Evolutionary conservation across 2,797 vertebrate species (phyloP).

Genomic region (Xenops minutus): DNA sequence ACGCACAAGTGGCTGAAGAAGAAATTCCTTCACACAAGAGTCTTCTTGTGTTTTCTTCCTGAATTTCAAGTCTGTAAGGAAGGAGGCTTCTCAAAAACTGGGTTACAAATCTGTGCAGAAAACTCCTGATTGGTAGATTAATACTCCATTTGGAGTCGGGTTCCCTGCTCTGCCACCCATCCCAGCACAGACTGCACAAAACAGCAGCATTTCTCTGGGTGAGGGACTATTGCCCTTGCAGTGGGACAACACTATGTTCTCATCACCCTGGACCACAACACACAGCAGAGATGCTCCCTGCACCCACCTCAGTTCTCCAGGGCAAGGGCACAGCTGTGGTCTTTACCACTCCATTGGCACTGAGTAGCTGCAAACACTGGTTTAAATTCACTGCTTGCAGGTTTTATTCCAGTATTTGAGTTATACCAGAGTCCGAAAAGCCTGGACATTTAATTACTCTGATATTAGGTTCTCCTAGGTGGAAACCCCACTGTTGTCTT

Average conservation of each 20-base stretch:
- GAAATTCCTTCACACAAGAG: background rate
- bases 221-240: background rate
- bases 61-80: background rate
- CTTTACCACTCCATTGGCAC: background rate
- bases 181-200: fast-evolving
- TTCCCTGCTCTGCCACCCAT: background rate
- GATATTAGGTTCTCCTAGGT: background rate
- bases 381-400: background rate
- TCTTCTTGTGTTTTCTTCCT: background rate
- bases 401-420: background rate
- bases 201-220: background rate
- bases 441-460: background rate
- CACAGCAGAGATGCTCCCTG: background rate
- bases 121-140: background rate
- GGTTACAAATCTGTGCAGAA: background rate
- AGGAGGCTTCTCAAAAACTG: background rate
- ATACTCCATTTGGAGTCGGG: background rate
- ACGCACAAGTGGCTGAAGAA: background rate
- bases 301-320: background rate
- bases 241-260: fast-evolving
- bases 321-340: background rate
- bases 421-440: background rate
- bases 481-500: background rate
- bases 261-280: no score
- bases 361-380: background rate